phyloP scores from a whole-genome alignment of 1,140 invertebrate species.

The Hyphantria cunea region DNA sequence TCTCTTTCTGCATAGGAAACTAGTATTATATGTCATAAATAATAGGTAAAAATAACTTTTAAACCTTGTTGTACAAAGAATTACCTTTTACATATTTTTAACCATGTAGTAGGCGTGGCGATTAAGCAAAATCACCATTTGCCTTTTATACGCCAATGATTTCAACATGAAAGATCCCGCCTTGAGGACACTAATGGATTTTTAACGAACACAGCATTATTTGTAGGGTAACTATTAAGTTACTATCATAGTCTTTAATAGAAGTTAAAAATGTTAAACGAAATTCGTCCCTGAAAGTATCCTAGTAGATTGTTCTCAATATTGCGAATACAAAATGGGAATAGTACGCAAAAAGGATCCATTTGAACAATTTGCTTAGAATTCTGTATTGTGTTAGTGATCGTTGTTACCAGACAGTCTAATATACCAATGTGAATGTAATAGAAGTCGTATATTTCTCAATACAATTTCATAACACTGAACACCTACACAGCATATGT shows the following conservation, averaged over 20 bases:
- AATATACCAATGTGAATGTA: constrained; percentile 4
- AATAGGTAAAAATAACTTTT: too few relatives aligned
- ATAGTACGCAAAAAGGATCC: constrained; percentile 45
- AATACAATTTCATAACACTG: constrained; percentile 1
- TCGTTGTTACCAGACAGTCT: constrained; percentile 25
- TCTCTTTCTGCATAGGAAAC: too few relatives aligned
- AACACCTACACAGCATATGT: constrained; percentile 5
- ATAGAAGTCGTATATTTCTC: background rate
- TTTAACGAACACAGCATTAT: constrained; percentile 12
- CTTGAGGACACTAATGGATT: constrained; percentile 3
- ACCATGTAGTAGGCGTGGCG: constrained; percentile 1
- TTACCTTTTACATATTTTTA: too few relatives aligned
- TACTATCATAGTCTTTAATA: too few relatives aligned
- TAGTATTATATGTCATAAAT: too few relatives aligned
- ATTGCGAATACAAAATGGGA: constrained; percentile 48
- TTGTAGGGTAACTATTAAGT: background rate
- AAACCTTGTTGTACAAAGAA: too few relatives aligned
- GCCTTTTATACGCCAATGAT: background rate
- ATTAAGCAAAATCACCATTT: constrained; percentile 11
- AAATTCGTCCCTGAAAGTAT: constrained; percentile 33
- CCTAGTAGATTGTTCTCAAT: constrained; percentile 45
- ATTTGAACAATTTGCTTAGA: constrained; percentile 53
- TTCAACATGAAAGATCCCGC: constrained; percentile 4
- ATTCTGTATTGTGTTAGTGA: constrained; percentile 45
- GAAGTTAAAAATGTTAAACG: too few relatives aligned